Evolutionary conservation across 2,797 vertebrate species (phyloP), one percentile per base, ranked within the genome.

Genomic region (Rhabdomys pumilio): DNA sequence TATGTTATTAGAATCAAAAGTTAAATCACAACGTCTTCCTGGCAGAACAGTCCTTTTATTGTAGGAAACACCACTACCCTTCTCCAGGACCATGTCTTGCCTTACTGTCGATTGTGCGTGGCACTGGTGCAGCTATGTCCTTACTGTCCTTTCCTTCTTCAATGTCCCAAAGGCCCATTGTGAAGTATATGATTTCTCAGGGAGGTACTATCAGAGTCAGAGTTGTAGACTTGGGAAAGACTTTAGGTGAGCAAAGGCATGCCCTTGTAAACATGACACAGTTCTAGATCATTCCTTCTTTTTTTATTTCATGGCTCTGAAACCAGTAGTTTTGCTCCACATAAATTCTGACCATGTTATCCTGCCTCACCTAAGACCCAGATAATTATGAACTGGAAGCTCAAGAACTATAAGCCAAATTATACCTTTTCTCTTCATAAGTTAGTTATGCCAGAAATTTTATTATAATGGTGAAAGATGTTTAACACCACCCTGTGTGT

Each of bases 101-200:
- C n/a, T 86, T 96, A n/a, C 76, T 83, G 75, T 65, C 17, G 77
- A 10, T 90, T 89, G 69, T 89, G n/a, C 85, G 15, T n/a, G 20
- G 53, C 69, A 57, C 6, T 91, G 44, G 12, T 14, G 19, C 26
- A 17, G 65, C 26, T 83, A 38, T 8, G 19, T 59, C 11, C 11
- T 31, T 34, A 44, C 41, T 75, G 2, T 26, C 20, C 31, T 50
- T n/a, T 83, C 14, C 13, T n/a, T 47, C 53, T 61, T 47, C 7
- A 61, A 19, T 41, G 47, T 26, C 8, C 13, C 19, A 38, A 88
- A 57, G 67, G 14, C 24, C 22, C 34, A 72, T 15, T 20, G 15
- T 73, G 20, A 73, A 31, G 17, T 38, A 63, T 24, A 34, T 24
- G 29, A 31, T 50, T 50, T 31, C 31, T 44, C 50, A 65, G 34